Percentiles rank a stretch among this genome's conserved stretches.
phyloP scores from a whole-genome alignment of 2,113 vertebrate genomes.

The Heterocephalus glaber region DNA sequence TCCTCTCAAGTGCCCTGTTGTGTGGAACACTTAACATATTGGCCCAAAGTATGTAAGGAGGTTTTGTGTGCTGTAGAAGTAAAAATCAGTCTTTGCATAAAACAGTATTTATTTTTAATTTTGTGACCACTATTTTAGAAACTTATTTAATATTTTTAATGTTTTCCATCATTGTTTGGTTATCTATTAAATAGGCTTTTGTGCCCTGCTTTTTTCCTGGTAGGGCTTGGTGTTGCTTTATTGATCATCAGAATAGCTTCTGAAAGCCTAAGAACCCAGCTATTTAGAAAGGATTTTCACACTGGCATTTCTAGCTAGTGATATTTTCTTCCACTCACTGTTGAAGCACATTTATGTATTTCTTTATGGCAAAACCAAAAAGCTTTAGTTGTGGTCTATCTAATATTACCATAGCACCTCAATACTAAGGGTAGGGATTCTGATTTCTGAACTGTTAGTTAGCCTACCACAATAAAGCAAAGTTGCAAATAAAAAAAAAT shows the following conservation, averaged over 20 bases:
- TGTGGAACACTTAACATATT: constrained; percentile 83
- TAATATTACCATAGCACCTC: constrained; percentile 81
- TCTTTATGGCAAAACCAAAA: constrained; percentile 86
- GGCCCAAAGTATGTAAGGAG: constrained; percentile 80
- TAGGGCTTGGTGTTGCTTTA: constrained; percentile 58
- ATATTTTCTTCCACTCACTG: constrained; percentile 81
- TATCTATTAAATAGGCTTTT: constrained; percentile 79
- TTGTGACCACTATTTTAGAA: constrained; percentile 87
- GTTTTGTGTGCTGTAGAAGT: constrained; percentile 82
- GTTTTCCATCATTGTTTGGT: constrained; percentile 76
- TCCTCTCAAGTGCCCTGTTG: constrained; percentile 85
- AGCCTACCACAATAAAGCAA: constrained; percentile 82
- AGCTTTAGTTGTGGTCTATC: constrained; percentile 82
- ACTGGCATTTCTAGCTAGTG: constrained; percentile 79
- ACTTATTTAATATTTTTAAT: constrained; percentile 75
- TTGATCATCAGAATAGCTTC: constrained; percentile 74
- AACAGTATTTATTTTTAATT: constrained; percentile 88
- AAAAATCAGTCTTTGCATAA: constrained; percentile 79
- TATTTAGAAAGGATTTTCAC: constrained; percentile 76
- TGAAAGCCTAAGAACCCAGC: constrained; percentile 83
- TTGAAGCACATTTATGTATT: constrained; percentile 84
- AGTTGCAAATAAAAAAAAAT: constrained; percentile 80
- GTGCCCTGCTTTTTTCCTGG: constrained; percentile 68
- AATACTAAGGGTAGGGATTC: constrained; percentile 80
- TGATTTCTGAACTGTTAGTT: constrained; percentile 81